These are phyloP conservation scores for Cylas formicarius DNA, from an alignment of 1,140 invertebrate species.

Conservation along the genomic window DNA sequence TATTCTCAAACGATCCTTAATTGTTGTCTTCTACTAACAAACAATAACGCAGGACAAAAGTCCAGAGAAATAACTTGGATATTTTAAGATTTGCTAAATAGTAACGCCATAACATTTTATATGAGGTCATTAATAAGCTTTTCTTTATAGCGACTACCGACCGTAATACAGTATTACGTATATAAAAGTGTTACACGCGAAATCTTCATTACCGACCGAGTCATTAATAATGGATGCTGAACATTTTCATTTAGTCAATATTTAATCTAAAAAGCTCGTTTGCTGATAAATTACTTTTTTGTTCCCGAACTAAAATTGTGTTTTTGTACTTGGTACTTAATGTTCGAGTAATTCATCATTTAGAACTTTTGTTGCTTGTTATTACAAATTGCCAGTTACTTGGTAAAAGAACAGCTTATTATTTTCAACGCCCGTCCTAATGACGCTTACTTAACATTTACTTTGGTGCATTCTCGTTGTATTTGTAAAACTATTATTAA, in stretches of 20 bases:
- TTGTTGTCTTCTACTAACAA: neutral
- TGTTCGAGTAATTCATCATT: too few relatives aligned
- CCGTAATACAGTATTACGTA: neutral
- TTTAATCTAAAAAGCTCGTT: slow-evolving; percentile 13
- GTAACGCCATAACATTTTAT: neutral
- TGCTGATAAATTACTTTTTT: slow-evolving; percentile 6
- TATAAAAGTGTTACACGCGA: slow-evolving; percentile 15
- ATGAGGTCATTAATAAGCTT: neutral
- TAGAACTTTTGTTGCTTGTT: too few relatives aligned
- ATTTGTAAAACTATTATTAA: too few relatives aligned
- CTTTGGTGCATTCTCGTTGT: too few relatives aligned
- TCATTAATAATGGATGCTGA: slow-evolving; percentile 20
- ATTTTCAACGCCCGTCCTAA: too few relatives aligned
- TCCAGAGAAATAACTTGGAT: neutral
- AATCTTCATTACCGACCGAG: slow-evolving; percentile 13
- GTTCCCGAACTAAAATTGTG: slow-evolving; percentile 4
- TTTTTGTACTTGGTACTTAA: too few relatives aligned
- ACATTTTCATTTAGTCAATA: slow-evolving; percentile 20
- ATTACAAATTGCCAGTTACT: too few relatives aligned
- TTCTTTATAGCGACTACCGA: neutral
- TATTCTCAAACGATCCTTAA: neutral
- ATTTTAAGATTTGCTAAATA: neutral
- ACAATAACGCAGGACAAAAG: neutral
- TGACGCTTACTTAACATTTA: too few relatives aligned
- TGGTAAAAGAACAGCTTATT: too few relatives aligned